phyloP scores from a whole-genome alignment of 2,888 invertebrate species.

The Mantis religiosa region DNA sequence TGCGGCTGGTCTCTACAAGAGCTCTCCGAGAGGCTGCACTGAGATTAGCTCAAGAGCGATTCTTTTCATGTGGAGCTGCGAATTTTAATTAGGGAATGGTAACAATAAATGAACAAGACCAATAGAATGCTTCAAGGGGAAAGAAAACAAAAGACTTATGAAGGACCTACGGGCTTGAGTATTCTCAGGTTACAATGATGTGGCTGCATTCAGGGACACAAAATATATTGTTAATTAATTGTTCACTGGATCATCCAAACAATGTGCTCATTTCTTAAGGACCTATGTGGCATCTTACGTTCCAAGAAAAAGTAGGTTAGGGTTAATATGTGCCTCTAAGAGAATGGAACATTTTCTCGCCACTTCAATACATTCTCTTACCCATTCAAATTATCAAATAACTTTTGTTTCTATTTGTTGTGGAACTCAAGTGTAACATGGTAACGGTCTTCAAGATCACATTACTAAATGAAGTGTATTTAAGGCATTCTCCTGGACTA shows the following conservation, averaged over 20 bases:
- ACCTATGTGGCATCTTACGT: not conserved
- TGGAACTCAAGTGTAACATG: too few relatives aligned
- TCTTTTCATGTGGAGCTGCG: not conserved
- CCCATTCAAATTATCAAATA: too few relatives aligned
- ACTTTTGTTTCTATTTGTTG: too few relatives aligned
- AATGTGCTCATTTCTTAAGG: not conserved
- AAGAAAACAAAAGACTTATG: not conserved
- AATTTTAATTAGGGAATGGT: not conserved
- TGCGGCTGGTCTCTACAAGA: not conserved
- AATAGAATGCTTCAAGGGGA: not conserved
- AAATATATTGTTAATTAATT: not conserved
- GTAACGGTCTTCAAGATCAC: too few relatives aligned
- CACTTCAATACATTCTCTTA: too few relatives aligned
- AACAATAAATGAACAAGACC: not conserved
- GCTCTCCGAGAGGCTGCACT: not conserved
- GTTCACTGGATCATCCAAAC: not conserved
- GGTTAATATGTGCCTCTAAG: too few relatives aligned
- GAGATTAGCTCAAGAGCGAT: not conserved
- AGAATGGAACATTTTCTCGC: too few relatives aligned
- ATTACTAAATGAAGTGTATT: too few relatives aligned
- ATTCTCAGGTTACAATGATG: not conserved
- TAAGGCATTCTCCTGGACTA: too few relatives aligned
- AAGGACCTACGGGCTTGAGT: not conserved
- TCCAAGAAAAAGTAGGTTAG: too few relatives aligned
- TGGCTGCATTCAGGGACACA: not conserved